phyloP scores from a whole-genome alignment of 2,888 invertebrate species.

The Stenichneumon culpator region DNA sequence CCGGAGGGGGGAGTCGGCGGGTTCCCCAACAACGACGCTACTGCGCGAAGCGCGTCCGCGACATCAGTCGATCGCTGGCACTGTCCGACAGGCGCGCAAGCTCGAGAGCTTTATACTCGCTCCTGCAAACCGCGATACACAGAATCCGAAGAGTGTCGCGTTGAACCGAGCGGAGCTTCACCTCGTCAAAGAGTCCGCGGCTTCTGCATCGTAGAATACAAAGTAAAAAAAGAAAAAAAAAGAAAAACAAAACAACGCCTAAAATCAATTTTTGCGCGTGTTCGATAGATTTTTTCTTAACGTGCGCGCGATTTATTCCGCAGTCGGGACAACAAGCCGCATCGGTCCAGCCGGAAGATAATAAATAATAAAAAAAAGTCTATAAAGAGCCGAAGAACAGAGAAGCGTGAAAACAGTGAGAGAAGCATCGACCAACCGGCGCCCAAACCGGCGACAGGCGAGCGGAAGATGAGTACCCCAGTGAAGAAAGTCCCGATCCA shows the following conservation, averaged over 20 bases:
- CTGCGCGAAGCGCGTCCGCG: constrained; percentile 72
- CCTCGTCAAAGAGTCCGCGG: neutral
- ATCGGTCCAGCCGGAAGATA: neutral
- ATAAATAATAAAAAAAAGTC: constrained; percentile 7
- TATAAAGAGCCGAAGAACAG: neutral
- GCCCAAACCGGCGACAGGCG: constrained; percentile 35
- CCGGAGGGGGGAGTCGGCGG: constrained; percentile 47
- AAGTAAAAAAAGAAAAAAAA: constrained; percentile 16
- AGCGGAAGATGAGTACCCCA: constrained; percentile 89
- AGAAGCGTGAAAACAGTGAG: constrained; percentile 6
- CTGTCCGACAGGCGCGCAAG: constrained; percentile 69
- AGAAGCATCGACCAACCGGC: constrained; percentile 30
- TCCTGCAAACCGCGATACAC: neutral
- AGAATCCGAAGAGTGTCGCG: constrained; percentile 16
- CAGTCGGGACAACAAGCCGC: constrained; percentile 21
- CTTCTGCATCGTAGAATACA: neutral
- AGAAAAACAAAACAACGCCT: constrained; percentile 1
- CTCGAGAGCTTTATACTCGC: constrained; percentile 67
- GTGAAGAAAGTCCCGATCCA: constrained; percentile 98
- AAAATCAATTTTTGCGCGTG: constrained; percentile 13
- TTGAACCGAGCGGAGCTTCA: constrained; percentile 9
- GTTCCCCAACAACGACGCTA: constrained; percentile 62
- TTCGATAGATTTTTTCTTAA: constrained; percentile 4
- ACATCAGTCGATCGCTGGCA: constrained; percentile 80
- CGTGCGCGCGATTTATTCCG: constrained; percentile 34